Evolutionary conservation across 1,140 invertebrate genomes (phyloP).

Genomic region (Helicorthomorpha holstii): DNA sequence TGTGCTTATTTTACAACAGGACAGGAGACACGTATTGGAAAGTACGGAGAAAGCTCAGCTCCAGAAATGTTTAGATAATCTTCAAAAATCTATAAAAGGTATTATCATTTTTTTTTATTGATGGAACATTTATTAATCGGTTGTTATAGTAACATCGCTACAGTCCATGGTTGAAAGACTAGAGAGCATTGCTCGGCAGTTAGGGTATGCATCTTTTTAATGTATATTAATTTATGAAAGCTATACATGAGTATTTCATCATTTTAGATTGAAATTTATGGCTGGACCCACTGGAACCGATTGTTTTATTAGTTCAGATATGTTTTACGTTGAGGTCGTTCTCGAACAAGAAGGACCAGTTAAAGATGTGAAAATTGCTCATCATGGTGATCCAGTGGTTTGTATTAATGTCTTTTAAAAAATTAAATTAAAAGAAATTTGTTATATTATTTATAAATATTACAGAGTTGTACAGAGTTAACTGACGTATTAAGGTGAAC

Average conservation of each 20-base stretch:
- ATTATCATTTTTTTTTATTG: constrained; percentile 5
- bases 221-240: constrained; percentile 6
- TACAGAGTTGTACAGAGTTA: constrained; percentile 70
- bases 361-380: constrained; percentile 83
- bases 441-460: constrained; percentile 10
- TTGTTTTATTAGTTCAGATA: constrained; percentile 84
- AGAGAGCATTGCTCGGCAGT: constrained; percentile 71
- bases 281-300: constrained; percentile 49
- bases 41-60: constrained; percentile 61
- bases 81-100: constrained; percentile 81
- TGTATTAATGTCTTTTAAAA: constrained; percentile 4
- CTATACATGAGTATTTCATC: not conserved
- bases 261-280: constrained; percentile 55
- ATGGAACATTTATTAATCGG: constrained; percentile 1
- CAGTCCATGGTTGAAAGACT: constrained; percentile 81
- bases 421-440: constrained; percentile 3
- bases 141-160: constrained; percentile 49
- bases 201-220: constrained; percentile 38
- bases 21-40: constrained; percentile 64
- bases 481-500: constrained; percentile 24
- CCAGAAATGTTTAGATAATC: constrained; percentile 74
- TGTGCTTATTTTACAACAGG: constrained; percentile 31
- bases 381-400: constrained; percentile 50
- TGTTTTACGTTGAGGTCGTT: constrained; percentile 88
- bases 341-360: constrained; percentile 62